Base-by-base conservation (phyloP, 2,888 invertebrate species). In the Chrysotoxum bicinctum region DNA sequence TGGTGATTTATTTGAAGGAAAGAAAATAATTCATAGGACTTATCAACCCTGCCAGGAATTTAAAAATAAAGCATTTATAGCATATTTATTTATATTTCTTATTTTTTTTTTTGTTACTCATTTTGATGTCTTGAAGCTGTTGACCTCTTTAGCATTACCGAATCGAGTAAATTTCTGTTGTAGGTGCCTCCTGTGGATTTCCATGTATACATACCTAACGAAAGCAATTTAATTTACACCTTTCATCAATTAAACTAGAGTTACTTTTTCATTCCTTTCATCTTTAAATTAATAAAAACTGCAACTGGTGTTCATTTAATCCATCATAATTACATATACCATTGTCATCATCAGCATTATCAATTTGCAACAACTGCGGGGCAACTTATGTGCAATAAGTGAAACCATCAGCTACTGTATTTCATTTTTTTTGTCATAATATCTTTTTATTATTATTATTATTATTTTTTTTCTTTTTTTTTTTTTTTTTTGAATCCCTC, bases 271-370 rank as follows among this genome's bases (percentile, higher is more conserved):
- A 32, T 54, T 43, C 37, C 56, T 35, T 40, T 75, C 37, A 58
- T 23, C 16, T 69, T 16, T 35, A 14, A 30, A 26, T 6, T 2
- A 26, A 26, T 3, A 26, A 26, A 26, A 26, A 62, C 58, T 66
- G 68, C 74, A 74, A 69, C 62, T 58, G 50, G 21, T 66, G 45
- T 54, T 62, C 76, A 64, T 40, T 77, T 77, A 78, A 77, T 78
- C 68, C 58, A 75, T 83, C 82, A 73, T 83, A 83, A 83, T 83
- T 83, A 73, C 72, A 78, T 62, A 77, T 60, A 66, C 50, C 72
- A 64, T 76, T 60, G 81, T 76, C 69, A 82, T 72, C 76, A 77
- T 72, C 66, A 72, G 64, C 72, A 83, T 83, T 78, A 83, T 78
- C 82, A 83, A 73, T 73, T 73, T 62, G 35, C 69, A 69, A 40